phyloP scores from a whole-genome alignment of 2,113 vertebrate genomes.

The Phaethornis superciliosus region DNA sequence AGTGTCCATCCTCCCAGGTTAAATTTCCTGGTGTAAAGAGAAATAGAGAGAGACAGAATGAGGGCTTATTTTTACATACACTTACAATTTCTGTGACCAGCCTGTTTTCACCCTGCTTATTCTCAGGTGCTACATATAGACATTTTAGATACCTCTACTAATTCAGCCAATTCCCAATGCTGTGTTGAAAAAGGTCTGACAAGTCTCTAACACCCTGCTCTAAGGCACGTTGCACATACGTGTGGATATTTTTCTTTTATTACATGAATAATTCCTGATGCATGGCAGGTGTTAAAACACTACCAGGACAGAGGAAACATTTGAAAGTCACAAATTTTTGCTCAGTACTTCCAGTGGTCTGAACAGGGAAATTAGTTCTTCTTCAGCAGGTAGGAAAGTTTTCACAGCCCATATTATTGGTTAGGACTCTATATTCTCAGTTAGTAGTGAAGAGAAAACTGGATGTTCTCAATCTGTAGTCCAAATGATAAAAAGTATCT shows the following conservation, averaged over 20 bases:
- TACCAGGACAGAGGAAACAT: background rate
- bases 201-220: background rate
- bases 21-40: background rate
- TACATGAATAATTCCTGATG: background rate
- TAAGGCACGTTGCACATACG: background rate
- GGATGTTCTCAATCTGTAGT: conserved; percentile 4
- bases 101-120: background rate
- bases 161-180: background rate
- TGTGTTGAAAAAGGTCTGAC: background rate
- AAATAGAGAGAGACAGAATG: conserved; percentile 34
- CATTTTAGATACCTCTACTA: background rate
- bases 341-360: background rate
- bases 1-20: background rate
- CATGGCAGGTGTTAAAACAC: conserved; percentile 12
- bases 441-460: background rate
- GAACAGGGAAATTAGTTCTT: background rate
- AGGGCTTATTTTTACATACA: conserved; percentile 7
- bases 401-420: background rate
- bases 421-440: background rate
- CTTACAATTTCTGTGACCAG: background rate
- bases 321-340: background rate
- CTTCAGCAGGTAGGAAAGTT: background rate
- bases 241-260: background rate
- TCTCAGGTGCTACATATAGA: background rate
- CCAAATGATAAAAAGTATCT: conserved; percentile 4